Evolutionary conservation across 2,113 vertebrate species (phyloP).

Genomic region (Verasper variegatus): DNA sequence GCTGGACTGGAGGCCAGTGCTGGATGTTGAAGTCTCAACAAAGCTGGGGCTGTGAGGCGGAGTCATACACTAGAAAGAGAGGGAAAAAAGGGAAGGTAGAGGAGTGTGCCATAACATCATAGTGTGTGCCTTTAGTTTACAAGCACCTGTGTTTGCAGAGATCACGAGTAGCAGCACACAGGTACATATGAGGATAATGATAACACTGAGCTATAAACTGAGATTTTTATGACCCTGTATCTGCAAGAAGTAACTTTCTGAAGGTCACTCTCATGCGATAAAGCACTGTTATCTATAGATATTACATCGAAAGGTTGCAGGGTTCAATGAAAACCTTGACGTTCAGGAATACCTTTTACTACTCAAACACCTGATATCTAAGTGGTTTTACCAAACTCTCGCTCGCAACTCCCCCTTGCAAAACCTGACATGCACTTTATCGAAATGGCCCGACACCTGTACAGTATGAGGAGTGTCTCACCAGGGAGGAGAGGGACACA

Average conservation of each 20-base stretch:
- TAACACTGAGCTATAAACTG: conserved; percentile 41
- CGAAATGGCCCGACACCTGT: neutral
- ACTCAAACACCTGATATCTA: conserved; percentile 30
- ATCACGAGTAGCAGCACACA: conserved; percentile 11
- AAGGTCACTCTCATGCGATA: conserved; percentile 44
- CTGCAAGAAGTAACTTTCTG: conserved; percentile 32
- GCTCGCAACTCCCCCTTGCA: neutral
- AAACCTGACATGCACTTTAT: neutral
- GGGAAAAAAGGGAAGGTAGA: neutral
- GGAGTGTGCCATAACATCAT: neutral
- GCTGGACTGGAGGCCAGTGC: conserved; percentile 74
- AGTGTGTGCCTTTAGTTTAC: neutral
- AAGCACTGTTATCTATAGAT: neutral
- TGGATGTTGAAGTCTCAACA: conserved; percentile 79
- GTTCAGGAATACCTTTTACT: conserved; percentile 32
- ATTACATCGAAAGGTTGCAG: neutral
- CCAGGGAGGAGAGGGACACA: conserved; percentile 91
- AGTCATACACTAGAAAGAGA: conserved; percentile 91
- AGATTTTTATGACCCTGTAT: conserved; percentile 51
- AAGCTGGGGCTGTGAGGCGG: conserved; percentile 97
- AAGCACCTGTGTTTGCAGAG: conserved; percentile 15
- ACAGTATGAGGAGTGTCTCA: conserved; percentile 76
- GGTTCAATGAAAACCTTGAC: conserved; percentile 6
- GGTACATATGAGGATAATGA: conserved; percentile 19
- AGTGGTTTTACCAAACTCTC: neutral